Conservation (phyloP, 2,113 vertebrate genomes). For the Delphinapterus leucas region DNA sequence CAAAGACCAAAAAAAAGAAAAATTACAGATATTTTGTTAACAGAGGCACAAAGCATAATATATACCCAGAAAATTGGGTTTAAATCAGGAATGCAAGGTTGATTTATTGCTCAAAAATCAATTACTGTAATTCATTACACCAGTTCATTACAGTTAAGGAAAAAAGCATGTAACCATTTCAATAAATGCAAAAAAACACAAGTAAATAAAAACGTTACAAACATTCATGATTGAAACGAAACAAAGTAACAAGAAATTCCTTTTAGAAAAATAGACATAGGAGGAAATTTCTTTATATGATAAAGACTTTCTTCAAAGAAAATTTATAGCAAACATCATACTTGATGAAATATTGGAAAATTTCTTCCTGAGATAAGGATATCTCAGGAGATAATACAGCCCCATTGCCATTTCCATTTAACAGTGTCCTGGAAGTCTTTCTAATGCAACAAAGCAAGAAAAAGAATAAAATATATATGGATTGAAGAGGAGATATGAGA, state of each 20-base stretch:
- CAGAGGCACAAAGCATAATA: background rate
- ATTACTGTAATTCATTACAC: background rate
- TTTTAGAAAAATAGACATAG: background rate
- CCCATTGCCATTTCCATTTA: background rate
- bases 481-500: background rate
- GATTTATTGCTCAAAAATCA: background rate
- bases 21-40: background rate
- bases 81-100: background rate
- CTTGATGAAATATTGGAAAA: background rate
- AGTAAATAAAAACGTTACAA: background rate
- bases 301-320: constrained; percentile 5
- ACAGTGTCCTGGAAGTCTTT: background rate
- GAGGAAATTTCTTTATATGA: background rate
- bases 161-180: background rate
- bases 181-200: background rate
- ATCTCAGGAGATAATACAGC: background rate
- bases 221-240: background rate
- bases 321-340: background rate
- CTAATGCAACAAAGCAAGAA: constrained; percentile 2
- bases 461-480: background rate
- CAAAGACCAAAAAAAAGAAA: background rate
- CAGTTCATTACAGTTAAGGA: background rate
- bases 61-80: background rate
- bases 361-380: background rate
- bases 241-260: background rate